Conservation (phyloP, 2,888 invertebrate species). For the Ophion costatus region DNA sequence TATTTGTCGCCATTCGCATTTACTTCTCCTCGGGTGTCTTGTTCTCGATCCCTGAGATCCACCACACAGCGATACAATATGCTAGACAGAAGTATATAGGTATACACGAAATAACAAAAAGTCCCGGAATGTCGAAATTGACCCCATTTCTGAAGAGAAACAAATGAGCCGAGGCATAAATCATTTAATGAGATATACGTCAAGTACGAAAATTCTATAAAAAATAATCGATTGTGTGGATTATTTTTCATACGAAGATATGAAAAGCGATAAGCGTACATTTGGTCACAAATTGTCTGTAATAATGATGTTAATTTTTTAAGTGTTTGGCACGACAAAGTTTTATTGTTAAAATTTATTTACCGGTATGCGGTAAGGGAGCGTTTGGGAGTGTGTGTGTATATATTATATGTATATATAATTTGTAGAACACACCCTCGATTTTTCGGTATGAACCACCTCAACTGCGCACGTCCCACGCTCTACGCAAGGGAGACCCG, state of each 20-base stretch:
- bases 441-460: background rate
- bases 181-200: background rate
- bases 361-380: too few relatives aligned
- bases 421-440: background rate
- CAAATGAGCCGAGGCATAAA: background rate
- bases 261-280: background rate
- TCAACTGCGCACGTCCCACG: slow-evolving; percentile 23
- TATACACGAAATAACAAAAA: background rate
- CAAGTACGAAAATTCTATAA: background rate
- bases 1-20: slow-evolving; percentile 59
- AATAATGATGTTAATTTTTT: too few relatives aligned
- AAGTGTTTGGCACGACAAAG: too few relatives aligned
- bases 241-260: background rate
- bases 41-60: slow-evolving; percentile 45
- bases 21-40: slow-evolving; percentile 58
- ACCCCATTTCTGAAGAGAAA: background rate
- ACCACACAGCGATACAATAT: too few relatives aligned
- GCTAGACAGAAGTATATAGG: background rate
- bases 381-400: too few relatives aligned
- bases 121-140: slow-evolving; percentile 1
- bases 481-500: slow-evolving; percentile 10
- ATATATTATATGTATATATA: background rate
- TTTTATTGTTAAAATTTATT: too few relatives aligned
- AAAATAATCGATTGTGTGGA: background rate
- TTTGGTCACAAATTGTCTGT: too few relatives aligned